A percentile compares a stretch with the other conserved stretches of the same genome.
Conservation (phyloP, 2,797 vertebrate genomes). For the Synaphobranchus kaupii region DNA sequence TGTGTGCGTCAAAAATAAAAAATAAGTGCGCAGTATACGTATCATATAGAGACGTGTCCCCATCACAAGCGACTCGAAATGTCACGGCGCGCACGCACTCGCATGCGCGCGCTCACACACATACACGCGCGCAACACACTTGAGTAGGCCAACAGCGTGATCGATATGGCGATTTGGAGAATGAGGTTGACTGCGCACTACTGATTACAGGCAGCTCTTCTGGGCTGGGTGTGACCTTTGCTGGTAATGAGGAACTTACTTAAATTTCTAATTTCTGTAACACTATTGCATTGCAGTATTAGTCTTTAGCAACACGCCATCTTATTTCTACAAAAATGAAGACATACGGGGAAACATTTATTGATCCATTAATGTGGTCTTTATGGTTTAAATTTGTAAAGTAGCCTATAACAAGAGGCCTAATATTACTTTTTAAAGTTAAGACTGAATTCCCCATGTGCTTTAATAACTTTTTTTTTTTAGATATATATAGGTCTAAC, state of each 20-base stretch:
- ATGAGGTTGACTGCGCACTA: neutral
- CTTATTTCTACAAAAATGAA: neutral
- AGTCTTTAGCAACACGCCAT: neutral
- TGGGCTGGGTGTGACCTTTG: neutral
- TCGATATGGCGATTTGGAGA: constrained; percentile 1
- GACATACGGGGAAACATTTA: neutral
- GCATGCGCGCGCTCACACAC: neutral
- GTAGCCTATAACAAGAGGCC: neutral
- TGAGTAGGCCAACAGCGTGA: neutral
- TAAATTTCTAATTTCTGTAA: neutral
- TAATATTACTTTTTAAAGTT: neutral
- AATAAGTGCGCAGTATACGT: neutral
- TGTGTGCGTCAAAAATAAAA: neutral
- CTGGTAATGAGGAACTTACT: neutral
- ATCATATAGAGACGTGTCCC: neutral
- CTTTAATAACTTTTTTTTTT: no score
- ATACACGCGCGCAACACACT: neutral
- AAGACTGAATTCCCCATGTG: neutral
- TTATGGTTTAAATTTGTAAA: neutral
- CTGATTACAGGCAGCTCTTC: neutral
- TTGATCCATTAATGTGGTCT: no score
- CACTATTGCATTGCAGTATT: neutral
- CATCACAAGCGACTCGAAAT: neutral
- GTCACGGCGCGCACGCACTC: neutral
- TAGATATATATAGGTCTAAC: no score